Conservation (phyloP, 1,140 invertebrate genomes). For the Battus philenor region DNA sequence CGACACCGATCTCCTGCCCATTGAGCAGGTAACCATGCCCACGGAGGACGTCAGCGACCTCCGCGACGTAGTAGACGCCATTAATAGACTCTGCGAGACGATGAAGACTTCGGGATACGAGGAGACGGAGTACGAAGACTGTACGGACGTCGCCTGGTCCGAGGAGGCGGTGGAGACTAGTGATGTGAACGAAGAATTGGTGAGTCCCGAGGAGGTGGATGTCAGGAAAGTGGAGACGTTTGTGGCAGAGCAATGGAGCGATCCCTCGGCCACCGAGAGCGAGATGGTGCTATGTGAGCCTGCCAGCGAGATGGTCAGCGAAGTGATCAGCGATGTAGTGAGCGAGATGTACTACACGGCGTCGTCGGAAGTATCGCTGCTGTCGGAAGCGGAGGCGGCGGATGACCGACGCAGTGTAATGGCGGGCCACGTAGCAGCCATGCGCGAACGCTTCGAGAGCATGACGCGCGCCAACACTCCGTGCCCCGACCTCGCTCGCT, state of each 20-base stretch:
- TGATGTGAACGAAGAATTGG: slow-evolving; percentile 15
- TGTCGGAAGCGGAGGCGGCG: slow-evolving; percentile 36
- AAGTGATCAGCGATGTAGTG: neutral
- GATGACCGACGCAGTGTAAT: slow-evolving; percentile 46
- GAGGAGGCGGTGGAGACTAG: slow-evolving; percentile 3
- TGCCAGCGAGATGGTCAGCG: neutral
- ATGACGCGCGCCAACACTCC: slow-evolving; percentile 66
- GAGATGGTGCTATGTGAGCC: neutral
- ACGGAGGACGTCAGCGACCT: slow-evolving; percentile 61
- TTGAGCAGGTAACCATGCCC: slow-evolving; percentile 48
- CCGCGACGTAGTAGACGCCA: slow-evolving; percentile 71
- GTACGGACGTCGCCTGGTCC: slow-evolving; percentile 14
- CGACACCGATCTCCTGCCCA: slow-evolving; percentile 35
- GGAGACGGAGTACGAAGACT: slow-evolving; percentile 24
- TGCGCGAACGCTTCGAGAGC: slow-evolving; percentile 70
- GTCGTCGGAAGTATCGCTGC: slow-evolving; percentile 47
- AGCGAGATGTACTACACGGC: slow-evolving; percentile 64
- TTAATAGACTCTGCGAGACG: slow-evolving; percentile 69
- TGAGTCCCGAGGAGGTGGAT: slow-evolving; percentile 29
- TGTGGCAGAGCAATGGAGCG: slow-evolving; percentile 40
- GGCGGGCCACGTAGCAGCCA: slow-evolving; percentile 72
- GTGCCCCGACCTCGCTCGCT: slow-evolving; percentile 50
- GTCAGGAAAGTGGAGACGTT: slow-evolving; percentile 30
- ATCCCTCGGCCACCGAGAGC: slow-evolving; percentile 15
- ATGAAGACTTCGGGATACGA: slow-evolving; percentile 64